Percentiles rank a stretch among this genome's conserved stretches.
These are phyloP conservation scores for Eptatretus burgeri DNA, from an alignment of 2,113 vertebrate species.

Conservation along the genomic window DNA sequence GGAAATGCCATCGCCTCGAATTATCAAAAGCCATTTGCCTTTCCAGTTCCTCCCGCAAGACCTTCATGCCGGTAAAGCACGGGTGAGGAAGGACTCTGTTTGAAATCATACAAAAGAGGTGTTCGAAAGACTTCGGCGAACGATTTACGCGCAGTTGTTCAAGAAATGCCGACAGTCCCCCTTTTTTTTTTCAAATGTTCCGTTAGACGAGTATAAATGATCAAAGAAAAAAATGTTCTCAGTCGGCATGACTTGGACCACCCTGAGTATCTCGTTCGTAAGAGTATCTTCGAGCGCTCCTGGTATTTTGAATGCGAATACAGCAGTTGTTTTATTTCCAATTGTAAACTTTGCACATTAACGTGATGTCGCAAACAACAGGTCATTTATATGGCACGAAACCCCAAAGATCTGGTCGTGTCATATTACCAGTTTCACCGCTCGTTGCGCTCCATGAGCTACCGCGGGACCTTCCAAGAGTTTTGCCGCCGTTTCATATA, in stretches of 20 bases:
- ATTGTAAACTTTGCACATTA: neutral
- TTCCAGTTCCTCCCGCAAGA: conserved; percentile 69
- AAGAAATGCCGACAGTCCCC: no score
- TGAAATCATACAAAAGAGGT: neutral
- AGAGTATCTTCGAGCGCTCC: no score
- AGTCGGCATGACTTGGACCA: no score
- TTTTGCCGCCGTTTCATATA: conserved; percentile 93
- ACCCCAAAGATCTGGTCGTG: conserved; percentile 89
- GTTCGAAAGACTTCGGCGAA: neutral
- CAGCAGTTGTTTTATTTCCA: no score
- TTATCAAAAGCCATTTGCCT: conserved; percentile 90
- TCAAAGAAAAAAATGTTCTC: no score
- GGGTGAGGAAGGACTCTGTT: conserved; percentile 24
- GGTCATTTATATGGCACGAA: conserved; percentile 98
- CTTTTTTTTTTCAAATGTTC: no score
- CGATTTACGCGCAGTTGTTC: neutral
- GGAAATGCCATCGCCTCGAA: conserved; percentile 74
- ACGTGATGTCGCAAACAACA: conserved; percentile 11
- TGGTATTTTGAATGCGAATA: no score
- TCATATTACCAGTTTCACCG: conserved; percentile 97
- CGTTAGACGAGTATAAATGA: no score
- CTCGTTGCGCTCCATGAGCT: conserved; percentile 90
- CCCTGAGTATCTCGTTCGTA: no score
- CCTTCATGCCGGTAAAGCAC: conserved; percentile 67
- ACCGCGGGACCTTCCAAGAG: conserved; percentile 86